phyloP scores from a whole-genome alignment of 2,113 vertebrate genomes.

The Dolichotis patagonum region DNA sequence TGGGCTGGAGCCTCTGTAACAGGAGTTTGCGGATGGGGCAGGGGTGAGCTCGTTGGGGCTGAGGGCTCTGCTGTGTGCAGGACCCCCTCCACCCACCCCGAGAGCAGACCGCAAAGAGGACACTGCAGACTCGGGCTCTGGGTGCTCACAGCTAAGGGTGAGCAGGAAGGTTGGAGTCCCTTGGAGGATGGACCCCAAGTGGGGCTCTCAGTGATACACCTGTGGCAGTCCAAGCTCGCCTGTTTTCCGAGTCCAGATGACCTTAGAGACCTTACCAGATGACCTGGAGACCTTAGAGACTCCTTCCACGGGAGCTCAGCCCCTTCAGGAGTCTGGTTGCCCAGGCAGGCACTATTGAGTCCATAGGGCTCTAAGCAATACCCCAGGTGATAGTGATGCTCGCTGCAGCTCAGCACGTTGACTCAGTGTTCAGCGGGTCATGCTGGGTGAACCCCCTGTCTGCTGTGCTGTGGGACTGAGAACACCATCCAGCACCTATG shows the following conservation, averaged over 20 bases:
- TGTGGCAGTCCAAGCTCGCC: neutral
- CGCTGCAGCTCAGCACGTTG: rapidly evolving
- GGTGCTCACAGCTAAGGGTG: rapidly evolving
- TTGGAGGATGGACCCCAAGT: neutral
- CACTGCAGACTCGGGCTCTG: neutral
- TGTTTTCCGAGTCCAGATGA: neutral
- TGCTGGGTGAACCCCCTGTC: too few species aligned
- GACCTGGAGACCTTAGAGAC: neutral
- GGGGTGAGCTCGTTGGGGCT: neutral
- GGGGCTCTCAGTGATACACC: neutral
- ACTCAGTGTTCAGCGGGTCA: neutral
- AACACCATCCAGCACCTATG: neutral
- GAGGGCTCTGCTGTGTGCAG: neutral
- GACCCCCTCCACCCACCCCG: too few species aligned
- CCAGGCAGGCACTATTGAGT: too few species aligned
- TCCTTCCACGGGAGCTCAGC: neutral
- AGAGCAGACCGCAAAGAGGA: neutral
- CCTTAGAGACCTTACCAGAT: too few species aligned
- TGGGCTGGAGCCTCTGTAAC: neutral
- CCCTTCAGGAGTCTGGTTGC: neutral
- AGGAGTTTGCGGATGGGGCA: neutral
- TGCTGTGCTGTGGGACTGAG: neutral
- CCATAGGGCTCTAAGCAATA: neutral
- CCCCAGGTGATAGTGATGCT: neutral
- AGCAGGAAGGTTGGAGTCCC: neutral